Conservation (phyloP, 2,113 vertebrate species). For the Etia nguti region DNA sequence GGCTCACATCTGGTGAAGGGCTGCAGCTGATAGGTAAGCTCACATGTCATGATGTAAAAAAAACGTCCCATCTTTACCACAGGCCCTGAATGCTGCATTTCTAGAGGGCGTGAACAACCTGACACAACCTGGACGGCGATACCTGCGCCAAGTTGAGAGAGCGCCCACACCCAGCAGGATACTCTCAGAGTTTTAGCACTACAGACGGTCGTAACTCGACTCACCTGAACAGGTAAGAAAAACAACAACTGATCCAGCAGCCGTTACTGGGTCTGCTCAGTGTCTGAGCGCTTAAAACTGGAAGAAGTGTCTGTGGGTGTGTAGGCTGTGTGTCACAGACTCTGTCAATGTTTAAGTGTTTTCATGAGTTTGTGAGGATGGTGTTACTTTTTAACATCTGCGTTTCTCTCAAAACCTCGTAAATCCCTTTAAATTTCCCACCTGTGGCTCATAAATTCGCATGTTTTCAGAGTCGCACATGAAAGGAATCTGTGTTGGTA, state of each 20-base stretch:
- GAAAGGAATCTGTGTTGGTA: rapidly evolving
- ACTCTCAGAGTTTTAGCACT: background rate
- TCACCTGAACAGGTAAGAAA: conserved; percentile 36
- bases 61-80: background rate
- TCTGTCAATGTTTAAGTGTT: background rate
- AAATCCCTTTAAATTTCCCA: rapidly evolving
- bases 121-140: too few relatives aligned
- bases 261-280: background rate
- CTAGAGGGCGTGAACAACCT: background rate
- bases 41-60: background rate
- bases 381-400: rapidly evolving
- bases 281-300: background rate
- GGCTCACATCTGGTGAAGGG: background rate
- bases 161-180: background rate
- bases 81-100: background rate
- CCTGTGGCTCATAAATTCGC: background rate
- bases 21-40: background rate
- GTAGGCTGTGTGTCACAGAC: background rate
- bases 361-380: rapidly evolving
- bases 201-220: background rate
- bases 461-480: background rate
- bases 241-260: background rate
- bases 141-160: background rate
- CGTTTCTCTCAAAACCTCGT: background rate
- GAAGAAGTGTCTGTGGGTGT: background rate